Evolutionary conservation across 2,888 invertebrate genomes (phyloP).

Genomic region (Tetropium fuscum): DNA sequence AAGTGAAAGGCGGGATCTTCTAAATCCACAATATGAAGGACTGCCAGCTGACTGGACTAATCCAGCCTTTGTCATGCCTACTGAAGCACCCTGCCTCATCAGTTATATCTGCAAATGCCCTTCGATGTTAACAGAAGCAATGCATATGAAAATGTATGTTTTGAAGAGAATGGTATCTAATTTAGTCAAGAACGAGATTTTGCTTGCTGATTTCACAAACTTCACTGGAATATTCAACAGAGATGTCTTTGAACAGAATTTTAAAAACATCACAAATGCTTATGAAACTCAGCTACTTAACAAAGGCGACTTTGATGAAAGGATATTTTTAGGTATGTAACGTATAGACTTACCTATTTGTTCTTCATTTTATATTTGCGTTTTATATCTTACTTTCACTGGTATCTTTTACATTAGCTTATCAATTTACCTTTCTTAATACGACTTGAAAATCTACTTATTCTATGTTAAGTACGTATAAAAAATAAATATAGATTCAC

Average conservation of each 20-base stretch:
- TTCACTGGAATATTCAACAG: constrained; percentile 83
- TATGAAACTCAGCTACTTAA: constrained; percentile 94
- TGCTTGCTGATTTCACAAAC: constrained; percentile 79
- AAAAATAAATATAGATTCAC: too few species aligned
- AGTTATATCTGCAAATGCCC: constrained; percentile 43
- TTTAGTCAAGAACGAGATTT: constrained; percentile 79
- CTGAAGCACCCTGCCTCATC: constrained; percentile 85
- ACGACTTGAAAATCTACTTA: too few species aligned
- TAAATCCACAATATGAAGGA: constrained; percentile 87
- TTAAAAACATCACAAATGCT: constrained; percentile 84
- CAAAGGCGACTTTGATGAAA: constrained; percentile 96
- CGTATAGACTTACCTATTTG: background rate
- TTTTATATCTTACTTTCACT: too few species aligned
- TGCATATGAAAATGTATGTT: constrained; percentile 89
- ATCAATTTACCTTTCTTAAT: too few species aligned
- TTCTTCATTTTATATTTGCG: background rate
- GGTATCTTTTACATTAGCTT: too few species aligned
- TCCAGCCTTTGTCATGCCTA: constrained; percentile 70
- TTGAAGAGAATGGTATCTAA: constrained; percentile 83
- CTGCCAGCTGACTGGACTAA: constrained; percentile 78
- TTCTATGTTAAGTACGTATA: too few species aligned
- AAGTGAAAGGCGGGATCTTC: constrained; percentile 82
- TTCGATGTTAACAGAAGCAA: constrained; percentile 88
- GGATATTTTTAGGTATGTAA: constrained; percentile 87
- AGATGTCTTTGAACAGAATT: constrained; percentile 85